Base-by-base conservation (phyloP, 2,113 vertebrate genomes). In the Anguilla rostrata region DNA sequence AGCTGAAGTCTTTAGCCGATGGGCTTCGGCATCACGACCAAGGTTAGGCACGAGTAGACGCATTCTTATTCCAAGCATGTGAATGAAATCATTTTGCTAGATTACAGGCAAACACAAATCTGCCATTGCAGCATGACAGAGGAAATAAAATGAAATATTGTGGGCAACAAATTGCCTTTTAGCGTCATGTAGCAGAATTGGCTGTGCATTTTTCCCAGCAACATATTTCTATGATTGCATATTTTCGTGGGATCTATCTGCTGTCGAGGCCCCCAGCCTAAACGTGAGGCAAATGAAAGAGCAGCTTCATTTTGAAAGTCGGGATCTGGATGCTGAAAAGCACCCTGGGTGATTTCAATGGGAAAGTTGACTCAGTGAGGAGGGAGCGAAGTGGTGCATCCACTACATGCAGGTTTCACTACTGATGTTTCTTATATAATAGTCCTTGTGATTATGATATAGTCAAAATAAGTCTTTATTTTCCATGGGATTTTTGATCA, bases 161-260 rank as follows among this genome's bases (percentile, higher is more conserved):
- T 26, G n/a, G 5, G 46, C 84, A 81, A 81, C 39, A 56, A 80
- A 57, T 78, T 82, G 40, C 22, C 40, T 53, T 11, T 82, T 8
- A 53, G 40, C 43, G 11, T 18, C 26, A 6, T 41, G 43, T n/a
- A n/a, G 26, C 80, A 41, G 80, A 41, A 81, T 81, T 40, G 34
- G n/a, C n/a, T 15, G 29, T 39, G 29, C 29, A 43, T 82, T 5
- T 82, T 56, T 2, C 49, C 26, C 20, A 29, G 43, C 40, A 53
- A 53, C 46, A 82, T 34, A 82, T 53, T 53, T 82, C 22, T 49
- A 46, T 82, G 56, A 53, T 40, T 41, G 40, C 78, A 80, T 80
- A 80, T 40, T 34, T 80, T 29, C 15, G 78, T 80, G 78, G 5
- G 20, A 22, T 29, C 71, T 75, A n/a, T 75, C 22, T 8, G 16